Conservation (phyloP, 2,113 vertebrate genomes). For the Toxotes chatareus region DNA sequence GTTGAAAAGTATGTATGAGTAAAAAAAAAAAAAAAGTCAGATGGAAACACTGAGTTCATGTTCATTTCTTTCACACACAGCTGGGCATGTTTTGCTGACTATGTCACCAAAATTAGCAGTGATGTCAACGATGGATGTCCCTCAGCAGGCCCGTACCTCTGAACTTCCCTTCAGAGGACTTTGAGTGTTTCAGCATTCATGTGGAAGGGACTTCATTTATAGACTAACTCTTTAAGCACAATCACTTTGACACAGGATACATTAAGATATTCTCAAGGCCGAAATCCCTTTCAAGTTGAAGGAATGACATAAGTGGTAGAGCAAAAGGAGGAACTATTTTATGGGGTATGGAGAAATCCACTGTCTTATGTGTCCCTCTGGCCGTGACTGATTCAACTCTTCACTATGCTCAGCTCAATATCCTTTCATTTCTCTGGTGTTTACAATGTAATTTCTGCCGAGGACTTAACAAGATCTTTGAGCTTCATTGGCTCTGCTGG, state of each 20-base stretch:
- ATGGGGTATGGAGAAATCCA: slow-evolving; percentile 29
- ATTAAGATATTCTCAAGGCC: slow-evolving; percentile 20
- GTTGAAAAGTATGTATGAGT: slow-evolving; percentile 45
- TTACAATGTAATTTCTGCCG: slow-evolving; percentile 59
- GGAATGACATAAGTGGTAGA: slow-evolving; percentile 38
- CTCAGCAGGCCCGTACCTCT: slow-evolving; percentile 36
- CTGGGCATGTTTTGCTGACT: slow-evolving; percentile 75
- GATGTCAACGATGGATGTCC: slow-evolving; percentile 78
- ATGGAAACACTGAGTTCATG: slow-evolving; percentile 75
- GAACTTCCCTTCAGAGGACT: slow-evolving; percentile 50
- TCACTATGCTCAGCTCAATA: slow-evolving; percentile 55
- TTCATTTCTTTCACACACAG: slow-evolving; percentile 70
- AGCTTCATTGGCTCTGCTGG: slow-evolving; percentile 46
- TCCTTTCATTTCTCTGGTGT: slow-evolving; percentile 65
- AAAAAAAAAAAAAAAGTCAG: slow-evolving; percentile 36
- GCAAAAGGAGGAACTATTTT: slow-evolving; percentile 28
- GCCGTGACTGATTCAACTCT: slow-evolving; percentile 32
- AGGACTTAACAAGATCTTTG: slow-evolving; percentile 63
- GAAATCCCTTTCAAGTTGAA: slow-evolving; percentile 47
- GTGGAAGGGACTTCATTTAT: slow-evolving; percentile 58
- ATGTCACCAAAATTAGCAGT: slow-evolving; percentile 73
- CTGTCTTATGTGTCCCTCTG: slow-evolving; percentile 43
- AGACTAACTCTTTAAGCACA: slow-evolving; percentile 58
- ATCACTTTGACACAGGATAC: slow-evolving; percentile 54
- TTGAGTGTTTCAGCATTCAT: slow-evolving; percentile 51